Evolutionary conservation across 1,140 invertebrate genomes (phyloP).

Genomic region (Scaptodrosophila lebanonensis): DNA sequence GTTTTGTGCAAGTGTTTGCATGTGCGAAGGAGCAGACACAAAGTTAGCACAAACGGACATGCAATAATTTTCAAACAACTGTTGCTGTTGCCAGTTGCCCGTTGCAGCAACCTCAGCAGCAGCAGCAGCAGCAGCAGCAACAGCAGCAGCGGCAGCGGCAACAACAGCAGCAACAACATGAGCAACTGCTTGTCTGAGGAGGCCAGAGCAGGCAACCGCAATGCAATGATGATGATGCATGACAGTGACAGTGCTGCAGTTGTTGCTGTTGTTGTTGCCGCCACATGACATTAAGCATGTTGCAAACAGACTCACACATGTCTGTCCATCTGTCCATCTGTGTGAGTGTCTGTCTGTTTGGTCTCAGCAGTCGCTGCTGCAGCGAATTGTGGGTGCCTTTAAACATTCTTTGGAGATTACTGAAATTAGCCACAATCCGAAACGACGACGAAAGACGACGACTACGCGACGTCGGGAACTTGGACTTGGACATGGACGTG

Average conservation of each 20-base stretch:
- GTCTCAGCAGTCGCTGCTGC: conserved; percentile 20
- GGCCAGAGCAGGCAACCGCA: neutral
- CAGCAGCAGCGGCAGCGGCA: neutral
- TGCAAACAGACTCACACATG: conserved; percentile 65
- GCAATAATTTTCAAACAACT: conserved; percentile 68
- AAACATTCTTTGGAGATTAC: conserved; percentile 47
- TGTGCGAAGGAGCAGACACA: conserved; percentile 11
- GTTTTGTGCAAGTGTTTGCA: no score
- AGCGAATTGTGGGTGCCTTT: conserved; percentile 72
- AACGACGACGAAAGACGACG: neutral
- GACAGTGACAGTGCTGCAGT: conserved; percentile 69
- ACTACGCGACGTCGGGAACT: neutral
- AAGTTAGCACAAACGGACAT: conserved; percentile 40
- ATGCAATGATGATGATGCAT: conserved; percentile 63
- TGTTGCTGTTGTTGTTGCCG: conserved; percentile 45
- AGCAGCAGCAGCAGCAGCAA: conserved; percentile 18
- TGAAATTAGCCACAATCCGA: conserved; percentile 63
- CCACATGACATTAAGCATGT: conserved; percentile 69
- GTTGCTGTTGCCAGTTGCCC: no score
- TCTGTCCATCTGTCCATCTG: conserved; percentile 21
- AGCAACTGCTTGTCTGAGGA: neutral
- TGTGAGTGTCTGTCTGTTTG: conserved; percentile 9
- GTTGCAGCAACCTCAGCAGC: conserved; percentile 13
- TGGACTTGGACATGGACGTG: conserved; percentile 22
- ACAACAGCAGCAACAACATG: conserved; percentile 17